These are phyloP conservation scores for Salminus brasiliensis DNA, from an alignment of 2,113 vertebrate species.

Conservation along the genomic window DNA sequence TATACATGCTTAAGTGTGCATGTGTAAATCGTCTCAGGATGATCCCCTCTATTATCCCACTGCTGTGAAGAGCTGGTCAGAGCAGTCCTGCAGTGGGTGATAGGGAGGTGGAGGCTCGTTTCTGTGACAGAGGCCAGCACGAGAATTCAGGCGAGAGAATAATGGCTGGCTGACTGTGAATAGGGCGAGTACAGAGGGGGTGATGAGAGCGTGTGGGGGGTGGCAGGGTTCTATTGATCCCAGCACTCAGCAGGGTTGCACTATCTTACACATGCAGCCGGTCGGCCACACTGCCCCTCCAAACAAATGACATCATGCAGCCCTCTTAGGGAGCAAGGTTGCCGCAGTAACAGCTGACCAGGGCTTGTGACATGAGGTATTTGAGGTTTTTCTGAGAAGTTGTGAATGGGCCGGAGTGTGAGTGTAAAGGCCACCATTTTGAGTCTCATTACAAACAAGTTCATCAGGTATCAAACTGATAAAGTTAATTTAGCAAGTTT, in stretches of 20 bases:
- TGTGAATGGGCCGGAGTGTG: neutral
- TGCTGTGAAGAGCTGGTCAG: constrained; percentile 13
- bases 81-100: neutral
- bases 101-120: neutral
- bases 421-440: too few species aligned
- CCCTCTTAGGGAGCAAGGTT: constrained; percentile 21
- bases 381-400: neutral
- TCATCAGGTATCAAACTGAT: too few species aligned
- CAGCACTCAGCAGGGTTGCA: constrained; percentile 21
- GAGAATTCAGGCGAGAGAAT: constrained; percentile 42
- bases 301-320: constrained; percentile 52
- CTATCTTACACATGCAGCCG: constrained; percentile 42
- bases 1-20: neutral
- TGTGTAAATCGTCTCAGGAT: too few species aligned
- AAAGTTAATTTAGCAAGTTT: too few species aligned
- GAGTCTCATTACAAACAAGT: too few species aligned
- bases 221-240: constrained; percentile 33
- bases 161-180: constrained; percentile 41
- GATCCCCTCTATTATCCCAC: neutral
- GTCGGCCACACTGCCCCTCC: constrained; percentile 36
- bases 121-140: constrained; percentile 26
- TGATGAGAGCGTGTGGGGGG: constrained; percentile 7
- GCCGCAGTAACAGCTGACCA: constrained; percentile 42
- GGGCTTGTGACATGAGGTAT: constrained; percentile 35
- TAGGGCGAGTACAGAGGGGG: constrained; percentile 19